phyloP scores from a whole-genome alignment of 1,140 invertebrate genomes.

The Trichogramma pretiosum region DNA sequence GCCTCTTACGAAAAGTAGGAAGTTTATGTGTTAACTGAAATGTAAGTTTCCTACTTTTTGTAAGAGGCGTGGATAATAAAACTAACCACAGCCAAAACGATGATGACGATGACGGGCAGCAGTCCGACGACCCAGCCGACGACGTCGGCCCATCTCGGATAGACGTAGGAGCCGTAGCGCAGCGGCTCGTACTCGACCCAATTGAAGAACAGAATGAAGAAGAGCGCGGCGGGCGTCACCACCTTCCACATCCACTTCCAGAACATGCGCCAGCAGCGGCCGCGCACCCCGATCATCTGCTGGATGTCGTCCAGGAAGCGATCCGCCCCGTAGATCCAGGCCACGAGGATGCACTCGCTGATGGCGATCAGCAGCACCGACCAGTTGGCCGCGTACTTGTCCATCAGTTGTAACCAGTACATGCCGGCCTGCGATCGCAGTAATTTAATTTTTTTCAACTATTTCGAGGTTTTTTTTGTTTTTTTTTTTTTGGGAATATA shows the following conservation, averaged over 20 bases:
- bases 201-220: conserved; percentile 73
- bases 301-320: conserved; percentile 71
- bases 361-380: conserved; percentile 76
- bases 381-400: conserved; percentile 80
- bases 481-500: conserved; percentile 10
- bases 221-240: conserved; percentile 65
- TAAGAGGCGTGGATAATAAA: no score
- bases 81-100: conserved; percentile 57
- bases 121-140: conserved; percentile 71
- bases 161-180: conserved; percentile 62
- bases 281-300: conserved; percentile 67
- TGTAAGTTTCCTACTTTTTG: not conserved
- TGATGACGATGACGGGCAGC: conserved; percentile 61
- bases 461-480: conserved; percentile 22
- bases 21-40: not conserved
- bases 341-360: conserved; percentile 66
- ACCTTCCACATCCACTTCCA: conserved; percentile 75
- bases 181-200: conserved; percentile 73
- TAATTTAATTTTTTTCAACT: conserved; percentile 18
- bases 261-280: conserved; percentile 62
- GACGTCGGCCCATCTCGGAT: conserved; percentile 67
- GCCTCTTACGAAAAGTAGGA: not conserved
- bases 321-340: conserved; percentile 76
- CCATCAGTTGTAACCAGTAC: conserved; percentile 77
- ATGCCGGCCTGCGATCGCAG: conserved; percentile 66